These are phyloP conservation scores for Fabriciana adippe DNA, from an alignment of 2,888 invertebrate species.

Conservation along the genomic window DNA sequence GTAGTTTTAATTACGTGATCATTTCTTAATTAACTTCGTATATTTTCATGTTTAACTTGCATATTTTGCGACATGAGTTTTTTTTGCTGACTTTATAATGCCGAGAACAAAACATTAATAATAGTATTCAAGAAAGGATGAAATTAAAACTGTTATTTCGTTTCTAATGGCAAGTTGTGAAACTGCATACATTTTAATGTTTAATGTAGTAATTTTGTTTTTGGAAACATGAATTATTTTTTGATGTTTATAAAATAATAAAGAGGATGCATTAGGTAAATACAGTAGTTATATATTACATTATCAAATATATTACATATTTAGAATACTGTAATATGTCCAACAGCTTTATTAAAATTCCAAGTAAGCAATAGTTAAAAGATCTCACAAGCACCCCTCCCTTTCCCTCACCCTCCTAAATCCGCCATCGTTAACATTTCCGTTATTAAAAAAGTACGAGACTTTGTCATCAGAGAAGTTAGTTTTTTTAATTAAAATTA, in stretches of 20 bases:
- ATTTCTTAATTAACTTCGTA: slow-evolving; percentile 25
- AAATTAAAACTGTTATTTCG: no score
- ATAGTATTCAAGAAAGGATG: no score
- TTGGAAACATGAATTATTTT: no score
- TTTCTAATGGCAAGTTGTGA: no score
- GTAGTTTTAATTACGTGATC: slow-evolving; percentile 31
- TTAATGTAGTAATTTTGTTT: no score
- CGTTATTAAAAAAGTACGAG: slow-evolving; percentile 82
- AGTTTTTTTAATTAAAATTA: slow-evolving; percentile 83
- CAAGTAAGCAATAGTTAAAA: slow-evolving; percentile 46
- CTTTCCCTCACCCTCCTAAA: slow-evolving; percentile 45
- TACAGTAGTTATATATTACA: no score
- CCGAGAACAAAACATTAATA: no score
- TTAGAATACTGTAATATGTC: slow-evolving; percentile 29
- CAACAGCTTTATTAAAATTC: slow-evolving; percentile 51
- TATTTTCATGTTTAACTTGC: slow-evolving; percentile 10
- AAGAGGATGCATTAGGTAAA: no score
- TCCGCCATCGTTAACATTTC: slow-evolving; percentile 72
- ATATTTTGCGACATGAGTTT: slow-evolving; percentile 21
- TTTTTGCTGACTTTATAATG: slow-evolving; percentile 15
- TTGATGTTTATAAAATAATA: no score
- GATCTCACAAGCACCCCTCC: slow-evolving; percentile 42
- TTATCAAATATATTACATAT: not conserved
- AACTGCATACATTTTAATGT: no score
- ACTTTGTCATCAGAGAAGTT: slow-evolving; percentile 80